These are phyloP conservation scores for Chamaea fasciata DNA, from an alignment of 2,113 vertebrate species.

Conservation along the genomic window DNA sequence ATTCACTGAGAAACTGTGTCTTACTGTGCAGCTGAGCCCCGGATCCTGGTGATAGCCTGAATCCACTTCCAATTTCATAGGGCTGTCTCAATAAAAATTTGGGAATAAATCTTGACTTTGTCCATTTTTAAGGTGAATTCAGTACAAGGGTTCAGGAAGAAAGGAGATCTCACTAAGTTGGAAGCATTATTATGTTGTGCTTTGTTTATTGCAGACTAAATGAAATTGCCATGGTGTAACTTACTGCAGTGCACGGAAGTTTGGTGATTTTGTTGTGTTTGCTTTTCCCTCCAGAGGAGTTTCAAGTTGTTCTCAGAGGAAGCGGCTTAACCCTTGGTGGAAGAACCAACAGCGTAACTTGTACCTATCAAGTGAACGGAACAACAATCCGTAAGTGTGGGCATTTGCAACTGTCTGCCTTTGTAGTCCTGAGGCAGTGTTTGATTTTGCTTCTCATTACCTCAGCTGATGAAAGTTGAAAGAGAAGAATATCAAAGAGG, in stretches of 20 bases:
- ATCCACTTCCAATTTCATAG: neutral
- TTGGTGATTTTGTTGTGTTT: neutral
- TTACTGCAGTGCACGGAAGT: neutral
- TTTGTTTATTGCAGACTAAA: neutral
- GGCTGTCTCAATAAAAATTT: neutral
- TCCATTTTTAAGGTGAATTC: neutral
- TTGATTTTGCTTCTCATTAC: neutral
- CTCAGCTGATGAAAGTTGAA: neutral
- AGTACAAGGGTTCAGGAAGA: neutral
- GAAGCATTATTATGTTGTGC: neutral
- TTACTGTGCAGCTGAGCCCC: neutral
- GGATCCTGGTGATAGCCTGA: neutral
- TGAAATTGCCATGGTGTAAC: neutral
- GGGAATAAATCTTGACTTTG: neutral
- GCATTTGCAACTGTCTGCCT: neutral
- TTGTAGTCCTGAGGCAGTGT: neutral
- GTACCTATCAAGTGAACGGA: conserved; percentile 79
- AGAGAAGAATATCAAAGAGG: neutral
- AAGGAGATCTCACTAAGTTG: neutral
- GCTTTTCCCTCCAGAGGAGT: conserved; percentile 80
- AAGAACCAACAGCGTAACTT: conserved; percentile 67
- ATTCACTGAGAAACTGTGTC: neutral
- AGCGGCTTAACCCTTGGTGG: conserved; percentile 81
- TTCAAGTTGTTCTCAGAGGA: conserved; percentile 86
- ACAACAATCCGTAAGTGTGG: conserved; percentile 80